Evolutionary conservation across 2,888 invertebrate genomes (phyloP).

Genomic region (Tachina grossa): DNA sequence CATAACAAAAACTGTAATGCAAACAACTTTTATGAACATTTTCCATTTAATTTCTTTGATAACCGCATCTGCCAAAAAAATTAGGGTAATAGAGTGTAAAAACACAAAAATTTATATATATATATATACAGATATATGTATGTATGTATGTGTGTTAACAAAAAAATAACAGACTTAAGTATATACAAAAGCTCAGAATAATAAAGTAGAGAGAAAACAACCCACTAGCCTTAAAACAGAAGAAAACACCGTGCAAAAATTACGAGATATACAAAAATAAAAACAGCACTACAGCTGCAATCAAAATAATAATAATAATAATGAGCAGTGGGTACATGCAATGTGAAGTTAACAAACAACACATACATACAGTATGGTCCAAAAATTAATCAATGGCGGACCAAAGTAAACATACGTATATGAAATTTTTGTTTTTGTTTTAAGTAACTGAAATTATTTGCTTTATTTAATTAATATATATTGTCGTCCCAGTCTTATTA

Average conservation of each 20-base stretch:
- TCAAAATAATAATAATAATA: not conserved
- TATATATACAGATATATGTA: too few relatives aligned
- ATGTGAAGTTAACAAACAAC: slow-evolving; percentile 11
- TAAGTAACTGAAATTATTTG: too few relatives aligned
- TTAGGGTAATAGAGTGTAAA: slow-evolving; percentile 81
- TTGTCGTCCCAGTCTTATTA: too few relatives aligned
- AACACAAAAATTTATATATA: slow-evolving; percentile 56
- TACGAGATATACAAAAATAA: slow-evolving; percentile 7
- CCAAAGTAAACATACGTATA: too few relatives aligned
- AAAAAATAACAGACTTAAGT: not conserved
- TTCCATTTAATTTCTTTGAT: slow-evolving; percentile 79
- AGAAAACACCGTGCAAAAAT: slow-evolving; percentile 29
- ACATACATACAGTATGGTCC: too few relatives aligned
- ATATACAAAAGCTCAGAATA: slow-evolving; percentile 26
- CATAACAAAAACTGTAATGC: slow-evolving; percentile 14
- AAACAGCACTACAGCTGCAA: not conserved
- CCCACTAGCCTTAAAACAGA: slow-evolving; percentile 54
- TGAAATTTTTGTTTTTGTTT: too few relatives aligned
- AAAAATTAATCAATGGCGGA: too few relatives aligned
- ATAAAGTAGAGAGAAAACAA: slow-evolving; percentile 21
- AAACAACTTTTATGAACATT: slow-evolving; percentile 72
- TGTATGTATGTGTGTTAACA: slow-evolving; percentile 9
- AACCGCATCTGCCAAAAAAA: slow-evolving; percentile 73
- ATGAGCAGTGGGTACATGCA: slow-evolving; percentile 28
- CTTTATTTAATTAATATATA: too few relatives aligned